Conservation (phyloP, 2,113 vertebrate species). For the Prunella himalayana region DNA sequence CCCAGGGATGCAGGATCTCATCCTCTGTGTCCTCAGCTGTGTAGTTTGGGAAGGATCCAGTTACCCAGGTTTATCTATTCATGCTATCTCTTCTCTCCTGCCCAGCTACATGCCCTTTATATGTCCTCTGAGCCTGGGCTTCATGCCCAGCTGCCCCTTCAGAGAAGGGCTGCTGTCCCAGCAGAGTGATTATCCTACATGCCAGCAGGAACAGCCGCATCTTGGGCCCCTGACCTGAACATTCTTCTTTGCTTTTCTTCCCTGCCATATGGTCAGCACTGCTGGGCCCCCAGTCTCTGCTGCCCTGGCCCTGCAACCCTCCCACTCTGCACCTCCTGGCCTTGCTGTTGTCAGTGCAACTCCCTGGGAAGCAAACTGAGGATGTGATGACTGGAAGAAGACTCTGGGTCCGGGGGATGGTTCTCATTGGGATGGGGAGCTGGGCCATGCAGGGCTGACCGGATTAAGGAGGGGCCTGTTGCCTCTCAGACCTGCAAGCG, state of each 20-base stretch:
- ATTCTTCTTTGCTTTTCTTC: not conserved
- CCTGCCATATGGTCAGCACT: accelerated
- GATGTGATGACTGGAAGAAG: not conserved
- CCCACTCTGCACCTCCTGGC: accelerated
- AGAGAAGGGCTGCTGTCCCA: not conserved
- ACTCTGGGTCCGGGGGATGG: not conserved
- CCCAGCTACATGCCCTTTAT: not conserved
- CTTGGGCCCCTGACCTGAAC: not conserved
- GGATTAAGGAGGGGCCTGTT: not conserved
- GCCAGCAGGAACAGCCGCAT: not conserved
- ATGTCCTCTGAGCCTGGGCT: not conserved
- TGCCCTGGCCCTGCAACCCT: not conserved
- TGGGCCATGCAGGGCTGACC: accelerated
- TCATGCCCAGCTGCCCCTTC: not conserved
- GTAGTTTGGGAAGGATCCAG: not conserved
- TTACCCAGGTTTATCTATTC: not conserved
- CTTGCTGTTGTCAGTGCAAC: not conserved
- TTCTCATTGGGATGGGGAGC: accelerated
- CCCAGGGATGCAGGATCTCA: not conserved
- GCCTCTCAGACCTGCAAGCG: not conserved
- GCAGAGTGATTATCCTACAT: not conserved
- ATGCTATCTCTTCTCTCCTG: not conserved
- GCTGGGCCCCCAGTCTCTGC: not conserved
- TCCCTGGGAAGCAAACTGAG: not conserved
- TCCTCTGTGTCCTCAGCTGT: not conserved